Evolutionary conservation across 2,797 vertebrate species (phyloP).

Genomic region (Hemitrygon akajei): DNA sequence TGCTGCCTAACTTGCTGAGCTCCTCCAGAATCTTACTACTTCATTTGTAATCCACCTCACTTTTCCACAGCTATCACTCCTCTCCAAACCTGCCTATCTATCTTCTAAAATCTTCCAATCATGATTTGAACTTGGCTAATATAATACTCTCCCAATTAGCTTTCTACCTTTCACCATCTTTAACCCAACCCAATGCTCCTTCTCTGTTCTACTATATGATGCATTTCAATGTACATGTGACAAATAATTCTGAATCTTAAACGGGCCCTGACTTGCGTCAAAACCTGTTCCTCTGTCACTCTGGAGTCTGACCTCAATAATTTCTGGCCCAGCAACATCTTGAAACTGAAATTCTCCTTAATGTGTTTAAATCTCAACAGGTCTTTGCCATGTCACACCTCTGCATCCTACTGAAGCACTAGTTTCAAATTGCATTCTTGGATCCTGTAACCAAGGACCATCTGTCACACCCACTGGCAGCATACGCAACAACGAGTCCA

Average conservation of each 20-base stretch:
- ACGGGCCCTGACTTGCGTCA: neutral
- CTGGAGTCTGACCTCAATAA: neutral
- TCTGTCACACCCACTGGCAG: too few species aligned
- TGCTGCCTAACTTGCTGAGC: too few species aligned
- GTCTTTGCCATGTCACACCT: too few species aligned
- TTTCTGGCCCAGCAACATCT: neutral
- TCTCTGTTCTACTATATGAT: too few species aligned
- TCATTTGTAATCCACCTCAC: neutral
- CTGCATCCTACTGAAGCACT: neutral
- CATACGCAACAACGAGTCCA: neutral
- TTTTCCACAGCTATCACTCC: neutral
- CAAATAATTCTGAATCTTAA: too few species aligned
- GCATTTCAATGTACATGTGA: too few species aligned
- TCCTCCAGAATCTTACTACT: too few species aligned
- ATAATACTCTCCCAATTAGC: neutral
- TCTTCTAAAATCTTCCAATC: neutral
- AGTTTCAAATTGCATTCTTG: too few species aligned
- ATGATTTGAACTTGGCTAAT: neutral
- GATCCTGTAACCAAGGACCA: neutral
- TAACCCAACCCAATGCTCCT: neutral
- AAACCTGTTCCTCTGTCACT: neutral
- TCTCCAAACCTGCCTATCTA: neutral
- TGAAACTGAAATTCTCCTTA: neutral
- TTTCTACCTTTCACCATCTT: neutral
- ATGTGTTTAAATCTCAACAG: neutral